Conservation (phyloP, 2,888 invertebrate genomes). For the Folsomia manolachei region DNA sequence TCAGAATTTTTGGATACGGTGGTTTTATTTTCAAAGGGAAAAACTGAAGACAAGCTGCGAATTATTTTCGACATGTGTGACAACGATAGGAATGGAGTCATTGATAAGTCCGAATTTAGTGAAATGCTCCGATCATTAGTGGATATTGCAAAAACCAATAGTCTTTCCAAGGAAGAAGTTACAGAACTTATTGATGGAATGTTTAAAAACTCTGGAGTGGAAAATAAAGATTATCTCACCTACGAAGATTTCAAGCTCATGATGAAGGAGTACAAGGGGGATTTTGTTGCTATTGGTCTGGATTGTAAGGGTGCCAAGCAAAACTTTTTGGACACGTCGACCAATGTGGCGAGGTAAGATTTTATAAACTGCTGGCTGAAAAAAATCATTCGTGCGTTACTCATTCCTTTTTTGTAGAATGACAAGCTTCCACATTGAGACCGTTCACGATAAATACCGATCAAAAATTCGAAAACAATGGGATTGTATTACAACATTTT, state of each 20-base stretch:
- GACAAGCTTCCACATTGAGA: constrained; percentile 90
- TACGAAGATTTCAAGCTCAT: constrained; percentile 89
- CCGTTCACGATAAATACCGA: constrained; percentile 66
- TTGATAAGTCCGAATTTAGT: constrained; percentile 87
- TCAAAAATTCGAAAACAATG: constrained; percentile 74
- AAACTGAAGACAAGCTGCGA: constrained; percentile 86
- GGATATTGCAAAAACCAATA: constrained; percentile 88
- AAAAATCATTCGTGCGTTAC: too few species aligned
- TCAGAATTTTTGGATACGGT: constrained; percentile 95
- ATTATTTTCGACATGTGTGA: constrained; percentile 98
- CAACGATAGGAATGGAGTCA: constrained; percentile 88
- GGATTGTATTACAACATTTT: constrained; percentile 82
- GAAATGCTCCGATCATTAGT: constrained; percentile 90
- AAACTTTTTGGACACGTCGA: constrained; percentile 89
- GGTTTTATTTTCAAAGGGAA: constrained; percentile 84
- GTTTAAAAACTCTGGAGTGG: constrained; percentile 87
- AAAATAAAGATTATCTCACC: constrained; percentile 83
- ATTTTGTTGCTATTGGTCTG: constrained; percentile 88
- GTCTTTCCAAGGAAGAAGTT: constrained; percentile 77
- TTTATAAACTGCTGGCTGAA: neutral
- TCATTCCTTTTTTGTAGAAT: constrained; percentile 61
- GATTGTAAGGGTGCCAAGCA: constrained; percentile 95
- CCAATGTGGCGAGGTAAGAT: constrained; percentile 74
- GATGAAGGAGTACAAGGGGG: constrained; percentile 96
- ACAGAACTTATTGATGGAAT: constrained; percentile 90